Evolutionary conservation across 2,113 vertebrate species (phyloP), one percentile per base, ranked within the genome.

Genomic region (Tragelaphus strepsiceros): DNA sequence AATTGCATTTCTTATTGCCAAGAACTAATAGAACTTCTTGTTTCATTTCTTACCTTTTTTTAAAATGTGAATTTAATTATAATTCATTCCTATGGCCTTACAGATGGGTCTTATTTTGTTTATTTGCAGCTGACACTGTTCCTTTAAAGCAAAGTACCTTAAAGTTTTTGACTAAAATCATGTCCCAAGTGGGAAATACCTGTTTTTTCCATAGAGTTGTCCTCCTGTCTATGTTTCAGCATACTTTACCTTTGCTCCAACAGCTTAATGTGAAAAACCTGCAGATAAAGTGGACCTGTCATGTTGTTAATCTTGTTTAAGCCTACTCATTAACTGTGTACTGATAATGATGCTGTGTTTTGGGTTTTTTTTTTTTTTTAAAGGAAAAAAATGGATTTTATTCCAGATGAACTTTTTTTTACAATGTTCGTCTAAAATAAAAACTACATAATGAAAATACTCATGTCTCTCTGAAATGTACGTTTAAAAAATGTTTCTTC

Each of bases 341-440:
- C 98, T 98, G 98, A 99, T 98, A 97, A 97, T 98, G 98, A 99
- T 98, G 94, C 97, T 99, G 97, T 99, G 98, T 46, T 86, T 67
- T 19, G 64, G 30, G 30, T n/a, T 64, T 90, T 94, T 43, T 88
- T 94, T n/a, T 92, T 94, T 98, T 98, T 95, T 56, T 8, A 83
- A 56, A 9, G 98, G 98, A 98, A 98, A 98, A 98, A 98, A 74
- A 96, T 96, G 96, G 97, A 97, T 98, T 98, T 99, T 98, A 99
- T 98, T 99, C 98, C 98, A 96, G 99, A 98, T 99, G 98, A 98
- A 99, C 97, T 98, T 99, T 99, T 97, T 98, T 99, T 99, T 99
- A 99, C 94, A 98, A 98, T 97, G 97, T 99, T 98, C 98, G 92
- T 99, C 99, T 99, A 98, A 99, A 99, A 99, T 99, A 99, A 99